A percentile compares a stretch with the other conserved stretches of the same genome.
Conservation (phyloP, 2,888 invertebrate species). For the Myathropa florea region DNA sequence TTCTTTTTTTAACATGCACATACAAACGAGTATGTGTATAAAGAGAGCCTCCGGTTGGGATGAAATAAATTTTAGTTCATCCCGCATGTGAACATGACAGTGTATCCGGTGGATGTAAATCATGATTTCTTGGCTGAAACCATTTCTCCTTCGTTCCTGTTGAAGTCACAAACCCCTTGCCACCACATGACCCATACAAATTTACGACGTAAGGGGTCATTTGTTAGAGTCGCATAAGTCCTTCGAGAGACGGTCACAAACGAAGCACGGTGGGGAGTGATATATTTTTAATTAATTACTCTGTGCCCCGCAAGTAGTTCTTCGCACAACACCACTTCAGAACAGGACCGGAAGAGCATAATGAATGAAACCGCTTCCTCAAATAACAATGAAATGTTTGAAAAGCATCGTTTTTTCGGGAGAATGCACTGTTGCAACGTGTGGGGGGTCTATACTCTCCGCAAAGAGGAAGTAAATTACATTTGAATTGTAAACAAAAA, state of each 20-base stretch:
- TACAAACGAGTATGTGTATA: too few species aligned
- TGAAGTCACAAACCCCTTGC: neutral
- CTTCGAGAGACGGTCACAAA: neutral
- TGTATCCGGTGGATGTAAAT: neutral
- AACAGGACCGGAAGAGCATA: neutral
- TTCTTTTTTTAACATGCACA: neutral
- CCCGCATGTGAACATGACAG: neutral
- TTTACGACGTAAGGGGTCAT: neutral
- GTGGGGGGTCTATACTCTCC: neutral
- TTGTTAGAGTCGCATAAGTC: neutral
- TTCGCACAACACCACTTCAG: neutral
- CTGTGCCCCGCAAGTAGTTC: too few species aligned
- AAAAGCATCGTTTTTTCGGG: neutral
- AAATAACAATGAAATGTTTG: neutral
- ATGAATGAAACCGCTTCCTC: conserved; percentile 9
- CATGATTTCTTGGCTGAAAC: neutral
- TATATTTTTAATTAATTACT: conserved; percentile 26
- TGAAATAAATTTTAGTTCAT: neutral
- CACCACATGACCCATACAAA: neutral
- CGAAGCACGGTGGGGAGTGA: neutral
- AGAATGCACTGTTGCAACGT: neutral
- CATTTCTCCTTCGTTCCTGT: neutral
- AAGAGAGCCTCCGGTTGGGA: neutral
- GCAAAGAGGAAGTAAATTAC: neutral
- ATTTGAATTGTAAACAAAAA: neutral